A percentile compares a stretch with the other conserved stretches of the same genome.
Conservation (phyloP, 1,140 invertebrate genomes). For the Stenopsyche tienmushanensis region DNA sequence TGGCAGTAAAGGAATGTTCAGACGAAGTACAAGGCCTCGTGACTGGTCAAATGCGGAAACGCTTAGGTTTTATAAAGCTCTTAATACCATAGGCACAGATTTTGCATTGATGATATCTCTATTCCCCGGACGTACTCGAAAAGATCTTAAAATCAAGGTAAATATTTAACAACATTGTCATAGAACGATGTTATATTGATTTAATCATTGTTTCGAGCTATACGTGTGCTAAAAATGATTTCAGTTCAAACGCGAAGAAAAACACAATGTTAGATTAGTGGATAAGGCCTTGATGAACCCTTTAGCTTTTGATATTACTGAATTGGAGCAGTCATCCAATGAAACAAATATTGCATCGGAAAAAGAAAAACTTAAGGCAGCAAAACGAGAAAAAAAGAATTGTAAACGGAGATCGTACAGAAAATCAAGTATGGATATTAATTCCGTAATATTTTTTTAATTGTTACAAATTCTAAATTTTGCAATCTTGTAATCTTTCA, state of each 20-base stretch:
- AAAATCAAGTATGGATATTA: slow-evolving; percentile 10
- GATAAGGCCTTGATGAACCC: slow-evolving; percentile 47
- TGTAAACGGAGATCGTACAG: neutral
- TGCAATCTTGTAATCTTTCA: too few relatives aligned
- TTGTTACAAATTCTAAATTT: neutral
- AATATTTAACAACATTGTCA: neutral
- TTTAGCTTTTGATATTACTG: slow-evolving; percentile 44
- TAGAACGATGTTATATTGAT: neutral
- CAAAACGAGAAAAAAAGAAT: slow-evolving; percentile 26
- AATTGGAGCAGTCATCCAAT: slow-evolving; percentile 44
- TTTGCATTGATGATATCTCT: slow-evolving; percentile 83
- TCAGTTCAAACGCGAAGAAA: slow-evolving; percentile 52
- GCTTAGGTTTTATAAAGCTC: slow-evolving; percentile 82
- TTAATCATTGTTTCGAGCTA: too few relatives aligned
- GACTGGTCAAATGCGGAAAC: slow-evolving; percentile 74
- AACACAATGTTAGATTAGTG: slow-evolving; percentile 43
- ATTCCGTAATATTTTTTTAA: too few relatives aligned
- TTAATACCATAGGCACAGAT: slow-evolving; percentile 85
- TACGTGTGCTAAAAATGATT: too few relatives aligned
- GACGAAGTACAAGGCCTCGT: slow-evolving; percentile 60
- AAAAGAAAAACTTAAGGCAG: too few relatives aligned
- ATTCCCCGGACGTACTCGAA: slow-evolving; percentile 74
- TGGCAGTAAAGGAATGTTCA: slow-evolving; percentile 60
- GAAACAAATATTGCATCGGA: too few relatives aligned
- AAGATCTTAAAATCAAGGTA: slow-evolving; percentile 62